Base-by-base conservation (phyloP, 2,113 vertebrate species). In the Corythaixoides concolor region DNA sequence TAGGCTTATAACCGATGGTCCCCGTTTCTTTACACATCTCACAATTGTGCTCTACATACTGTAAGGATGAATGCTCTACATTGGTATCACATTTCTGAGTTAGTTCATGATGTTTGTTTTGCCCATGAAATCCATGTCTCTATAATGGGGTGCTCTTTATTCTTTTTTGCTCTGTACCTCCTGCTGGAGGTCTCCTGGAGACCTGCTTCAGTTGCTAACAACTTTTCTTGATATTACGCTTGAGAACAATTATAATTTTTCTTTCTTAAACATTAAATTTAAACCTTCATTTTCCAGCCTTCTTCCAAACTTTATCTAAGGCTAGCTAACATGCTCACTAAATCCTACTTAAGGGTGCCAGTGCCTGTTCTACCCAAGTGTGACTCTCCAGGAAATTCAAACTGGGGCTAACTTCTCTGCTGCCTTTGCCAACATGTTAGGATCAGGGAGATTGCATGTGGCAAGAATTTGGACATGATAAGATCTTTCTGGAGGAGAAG, bases 11-110 rank as follows among this genome's bases (percentile, higher is more conserved):
- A 12, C 37, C 3, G 5, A 47, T 43, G 30, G 45, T 30, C n/a
- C 35, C 41, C 35, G 56, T 58, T 79, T n/a, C 53, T 89, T 68
- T 45, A 39, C 6, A 16, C 15, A 12, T 74, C 67, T 63, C 47
- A 33, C 0, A 39, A 0, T 58, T 37, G 22, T 6, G 8, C 49
- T 69, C 41, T 52, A 2, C 6, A 5, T 20, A 9, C n/a, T 63
- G 20, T 11, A 58, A 49, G 30, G 26, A 62, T 19, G 50, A 59
- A 33, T 49, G 19, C 9, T 74, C 9, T 63, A 5, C 16, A 1
- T 1, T 50, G 21, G 14, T 23, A 49, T 0, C 86, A 33, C 18
- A 18, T 35, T 90, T 83, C 58, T 35, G 49, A 79, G 63, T 72
- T 1, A 39, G 52, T 88, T 79, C 39, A 33, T 3, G 4, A 15